Evolutionary conservation across 23 tunicate genomes (phyloP).

Genomic region (Halocynthia roretzi): DNA sequence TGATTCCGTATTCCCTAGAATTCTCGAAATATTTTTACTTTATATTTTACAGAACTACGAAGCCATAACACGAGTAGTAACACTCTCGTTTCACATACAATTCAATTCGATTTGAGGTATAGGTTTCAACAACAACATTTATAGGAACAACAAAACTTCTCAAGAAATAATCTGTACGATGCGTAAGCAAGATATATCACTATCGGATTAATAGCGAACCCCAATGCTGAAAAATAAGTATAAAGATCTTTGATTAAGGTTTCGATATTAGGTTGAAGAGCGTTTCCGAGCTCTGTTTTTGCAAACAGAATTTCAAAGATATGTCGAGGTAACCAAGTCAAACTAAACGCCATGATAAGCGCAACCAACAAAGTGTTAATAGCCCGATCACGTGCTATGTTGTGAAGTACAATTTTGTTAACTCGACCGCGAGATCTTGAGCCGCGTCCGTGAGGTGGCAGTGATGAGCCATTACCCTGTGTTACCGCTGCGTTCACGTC

Average conservation of each 20-base stretch:
- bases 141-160: constrained; percentile 48
- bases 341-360: constrained; percentile 41
- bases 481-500: constrained; percentile 35
- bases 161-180: constrained; percentile 47
- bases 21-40: too few species aligned
- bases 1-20: too few species aligned
- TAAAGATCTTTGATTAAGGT: constrained; percentile 37
- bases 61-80: too few species aligned
- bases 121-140: background rate
- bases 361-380: constrained; percentile 50
- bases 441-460: constrained; percentile 85
- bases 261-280: constrained; percentile 14
- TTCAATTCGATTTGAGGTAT: too few species aligned
- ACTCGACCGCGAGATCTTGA: constrained; percentile 35
- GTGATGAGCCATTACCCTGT: constrained; percentile 40
- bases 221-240: constrained; percentile 36
- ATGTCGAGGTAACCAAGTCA: constrained; percentile 65
- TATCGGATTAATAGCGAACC: constrained; percentile 61
- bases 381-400: constrained; percentile 49
- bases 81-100: too few species aligned
- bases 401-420: constrained; percentile 23
- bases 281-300: constrained; percentile 32
- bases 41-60: too few species aligned
- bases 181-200: constrained; percentile 51
- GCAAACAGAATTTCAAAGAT: constrained; percentile 40